Percentiles rank a stretch among this genome's conserved stretches.
phyloP scores from a whole-genome alignment of 2,797 vertebrate genomes.

The Toxotes lorentzi region DNA sequence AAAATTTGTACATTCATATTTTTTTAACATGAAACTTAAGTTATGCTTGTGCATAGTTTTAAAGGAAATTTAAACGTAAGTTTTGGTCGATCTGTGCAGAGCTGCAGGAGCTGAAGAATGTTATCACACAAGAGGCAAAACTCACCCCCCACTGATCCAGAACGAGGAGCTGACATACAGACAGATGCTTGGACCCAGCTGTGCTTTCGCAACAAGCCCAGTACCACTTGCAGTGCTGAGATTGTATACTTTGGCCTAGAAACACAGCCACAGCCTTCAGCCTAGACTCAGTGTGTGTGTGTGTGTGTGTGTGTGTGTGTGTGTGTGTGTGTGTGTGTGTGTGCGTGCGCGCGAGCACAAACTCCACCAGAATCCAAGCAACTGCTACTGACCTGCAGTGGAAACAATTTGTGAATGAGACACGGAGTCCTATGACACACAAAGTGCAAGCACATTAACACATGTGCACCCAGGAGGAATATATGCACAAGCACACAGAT shows the following conservation, averaged over 20 bases:
- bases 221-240: slow-evolving; percentile 23
- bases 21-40: not conserved
- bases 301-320: not conserved
- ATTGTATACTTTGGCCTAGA: slow-evolving; percentile 53
- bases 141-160: slow-evolving; percentile 28
- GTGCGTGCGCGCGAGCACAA: slow-evolving; percentile 28
- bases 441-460: not conserved
- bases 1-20: not conserved
- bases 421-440: slow-evolving; percentile 34
- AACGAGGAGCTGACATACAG: slow-evolving; percentile 24
- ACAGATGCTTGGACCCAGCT: not conserved
- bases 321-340: slow-evolving; percentile 27
- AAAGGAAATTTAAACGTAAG: not conserved
- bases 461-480: not conserved
- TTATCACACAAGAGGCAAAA: slow-evolving; percentile 35
- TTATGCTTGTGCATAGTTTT: not conserved
- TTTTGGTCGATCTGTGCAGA: not conserved
- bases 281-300: slow-evolving; percentile 31
- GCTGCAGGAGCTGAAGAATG: slow-evolving; percentile 17
- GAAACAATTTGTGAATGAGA: slow-evolving; percentile 82
- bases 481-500: not conserved
- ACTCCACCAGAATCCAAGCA: slow-evolving; percentile 73
- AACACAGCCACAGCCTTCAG: slow-evolving; percentile 61
- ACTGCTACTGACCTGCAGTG: slow-evolving; percentile 77
- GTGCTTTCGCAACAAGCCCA: slow-evolving; percentile 3